Evolutionary conservation across 1,140 invertebrate species (phyloP).

Genomic region (Hermatobates lingyangjiaoensis): DNA sequence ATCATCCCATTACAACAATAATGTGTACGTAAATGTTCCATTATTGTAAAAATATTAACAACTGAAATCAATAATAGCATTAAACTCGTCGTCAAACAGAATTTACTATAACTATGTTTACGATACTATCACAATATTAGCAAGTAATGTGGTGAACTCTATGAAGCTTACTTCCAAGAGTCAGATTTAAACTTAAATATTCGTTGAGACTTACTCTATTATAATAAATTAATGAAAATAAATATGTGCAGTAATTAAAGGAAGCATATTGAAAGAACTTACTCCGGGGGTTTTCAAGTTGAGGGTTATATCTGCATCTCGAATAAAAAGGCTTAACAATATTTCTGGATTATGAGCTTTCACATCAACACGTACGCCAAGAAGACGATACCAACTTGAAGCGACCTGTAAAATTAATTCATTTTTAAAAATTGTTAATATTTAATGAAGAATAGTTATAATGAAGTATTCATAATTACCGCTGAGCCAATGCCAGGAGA

Average conservation of each 20-base stretch:
- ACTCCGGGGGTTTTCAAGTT: neutral
- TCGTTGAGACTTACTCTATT: neutral
- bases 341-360: slow-evolving; percentile 11
- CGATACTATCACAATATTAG: neutral
- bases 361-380: slow-evolving; percentile 3
- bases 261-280: neutral
- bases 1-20: too few relatives aligned
- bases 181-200: neutral
- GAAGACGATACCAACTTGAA: slow-evolving; percentile 6
- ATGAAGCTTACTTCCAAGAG: neutral
- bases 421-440: neutral
- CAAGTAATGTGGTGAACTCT: neutral
- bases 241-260: neutral
- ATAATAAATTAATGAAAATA: neutral
- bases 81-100: too few relatives aligned
- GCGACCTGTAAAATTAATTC: neutral
- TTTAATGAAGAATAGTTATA: neutral
- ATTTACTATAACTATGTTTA: too few relatives aligned
- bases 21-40: too few relatives aligned
- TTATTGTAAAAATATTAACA: too few relatives aligned
- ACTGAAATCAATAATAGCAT: too few relatives aligned
- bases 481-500: neutral
- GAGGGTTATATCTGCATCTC: neutral
- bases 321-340: slow-evolving; percentile 6
- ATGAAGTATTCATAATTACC: neutral